Conservation (phyloP, 2,113 vertebrate genomes). For the Malaclemys terrapin region DNA sequence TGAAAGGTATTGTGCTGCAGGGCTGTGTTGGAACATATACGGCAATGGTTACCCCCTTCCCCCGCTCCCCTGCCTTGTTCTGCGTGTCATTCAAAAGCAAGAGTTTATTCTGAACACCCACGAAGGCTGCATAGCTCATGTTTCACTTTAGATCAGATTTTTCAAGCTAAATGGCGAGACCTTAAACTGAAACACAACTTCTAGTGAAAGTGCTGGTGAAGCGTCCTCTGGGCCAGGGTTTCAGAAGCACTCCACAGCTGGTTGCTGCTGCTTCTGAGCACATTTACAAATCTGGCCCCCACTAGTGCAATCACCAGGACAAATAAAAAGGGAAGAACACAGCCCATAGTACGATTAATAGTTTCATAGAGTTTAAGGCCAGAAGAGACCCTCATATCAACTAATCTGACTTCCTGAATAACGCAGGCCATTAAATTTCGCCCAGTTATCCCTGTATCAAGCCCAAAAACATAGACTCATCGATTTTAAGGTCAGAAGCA, state of each 20-base stretch:
- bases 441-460: neutral
- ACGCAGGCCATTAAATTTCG: neutral
- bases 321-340: neutral
- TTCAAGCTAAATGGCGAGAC: neutral
- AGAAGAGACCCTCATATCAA: neutral
- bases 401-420: neutral
- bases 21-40: neutral
- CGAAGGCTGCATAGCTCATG: neutral
- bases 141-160: neutral
- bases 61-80: neutral
- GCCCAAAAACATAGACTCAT: neutral
- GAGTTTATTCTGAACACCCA: neutral
- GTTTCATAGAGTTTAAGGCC: neutral
- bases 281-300: neutral
- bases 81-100: neutral
- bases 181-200: neutral
- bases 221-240: neutral
- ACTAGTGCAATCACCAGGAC: neutral
- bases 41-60: fast-evolving
- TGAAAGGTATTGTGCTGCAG: slow-evolving; percentile 88
- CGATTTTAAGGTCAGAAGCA: neutral
- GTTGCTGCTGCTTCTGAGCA: neutral
- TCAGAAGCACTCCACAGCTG: neutral
- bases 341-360: neutral
- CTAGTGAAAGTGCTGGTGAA: neutral